Evolutionary conservation across 2,888 invertebrate genomes (phyloP).

Genomic region (Campoplex nolae): DNA sequence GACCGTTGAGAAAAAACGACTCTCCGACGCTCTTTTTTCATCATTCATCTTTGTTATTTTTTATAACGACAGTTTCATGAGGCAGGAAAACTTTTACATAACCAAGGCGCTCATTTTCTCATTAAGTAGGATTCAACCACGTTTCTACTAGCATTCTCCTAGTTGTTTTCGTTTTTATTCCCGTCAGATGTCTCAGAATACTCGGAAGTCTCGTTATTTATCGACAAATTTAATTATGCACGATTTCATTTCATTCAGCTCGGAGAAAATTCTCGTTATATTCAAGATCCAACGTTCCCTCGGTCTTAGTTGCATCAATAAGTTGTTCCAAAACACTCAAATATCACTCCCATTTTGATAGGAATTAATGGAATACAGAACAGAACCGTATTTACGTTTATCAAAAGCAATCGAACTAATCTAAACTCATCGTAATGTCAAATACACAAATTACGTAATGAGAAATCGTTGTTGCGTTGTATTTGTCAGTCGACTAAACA

Average conservation of each 20-base stretch:
- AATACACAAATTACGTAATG: slow-evolving; percentile 11
- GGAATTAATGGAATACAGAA: neutral
- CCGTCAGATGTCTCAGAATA: too few relatives aligned
- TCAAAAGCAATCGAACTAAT: neutral
- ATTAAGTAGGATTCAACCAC: neutral
- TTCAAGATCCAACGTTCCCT: neutral
- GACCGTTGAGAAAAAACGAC: neutral
- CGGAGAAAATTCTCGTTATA: neutral
- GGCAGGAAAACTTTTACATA: neutral
- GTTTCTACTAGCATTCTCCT: neutral
- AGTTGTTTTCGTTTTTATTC: neutral
- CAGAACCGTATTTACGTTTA: neutral
- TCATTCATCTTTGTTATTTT: neutral
- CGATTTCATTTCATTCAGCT: neutral
- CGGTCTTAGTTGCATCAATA: neutral
- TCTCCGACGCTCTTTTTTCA: neutral
- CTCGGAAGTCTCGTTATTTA: neutral
- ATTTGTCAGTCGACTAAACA: slow-evolving; percentile 3
- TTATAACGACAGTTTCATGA: neutral
- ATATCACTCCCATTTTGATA: neutral
- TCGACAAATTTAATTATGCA: neutral
- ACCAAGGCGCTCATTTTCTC: neutral
- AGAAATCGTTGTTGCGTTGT: slow-evolving; percentile 13
- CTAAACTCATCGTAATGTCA: slow-evolving; percentile 17
- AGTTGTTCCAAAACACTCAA: neutral